These are phyloP conservation scores for Idaea aversata DNA, from an alignment of 2,888 invertebrate species.

Conservation along the genomic window DNA sequence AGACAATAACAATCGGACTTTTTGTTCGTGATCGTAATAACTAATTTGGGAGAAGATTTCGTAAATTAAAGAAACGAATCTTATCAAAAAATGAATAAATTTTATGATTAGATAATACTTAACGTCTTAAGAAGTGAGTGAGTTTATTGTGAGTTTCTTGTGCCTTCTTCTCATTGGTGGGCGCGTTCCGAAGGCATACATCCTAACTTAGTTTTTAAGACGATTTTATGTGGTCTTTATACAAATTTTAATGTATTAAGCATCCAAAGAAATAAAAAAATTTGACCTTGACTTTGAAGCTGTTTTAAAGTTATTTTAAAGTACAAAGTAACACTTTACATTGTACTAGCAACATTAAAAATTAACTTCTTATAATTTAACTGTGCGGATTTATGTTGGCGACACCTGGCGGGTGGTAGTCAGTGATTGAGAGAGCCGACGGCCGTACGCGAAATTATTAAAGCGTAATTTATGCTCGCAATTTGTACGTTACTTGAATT, in stretches of 20 bases:
- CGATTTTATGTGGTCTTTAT: too few species aligned
- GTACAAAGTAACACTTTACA: background rate
- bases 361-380: constrained; percentile 57
- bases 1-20: constrained; percentile 24
- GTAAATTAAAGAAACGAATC: background rate
- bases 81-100: constrained; percentile 13
- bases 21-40: constrained; percentile 21
- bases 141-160: too few species aligned
- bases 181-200: too few species aligned
- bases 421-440: constrained; percentile 59
- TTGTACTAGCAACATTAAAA: constrained; percentile 24
- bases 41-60: constrained; percentile 20
- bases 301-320: too few species aligned
- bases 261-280: too few species aligned
- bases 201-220: too few species aligned
- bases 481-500: constrained; percentile 77
- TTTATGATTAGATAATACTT: background rate
- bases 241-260: too few species aligned
- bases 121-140: too few species aligned
- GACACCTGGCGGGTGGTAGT: constrained; percentile 63
- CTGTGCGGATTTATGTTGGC: constrained; percentile 61
- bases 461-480: constrained; percentile 77
- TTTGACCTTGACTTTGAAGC: too few species aligned
- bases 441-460: constrained; percentile 75
- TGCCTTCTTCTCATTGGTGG: too few species aligned